phyloP scores from a whole-genome alignment of 2,113 vertebrate genomes.

The Sinocyclocheilus maitianheensis region DNA sequence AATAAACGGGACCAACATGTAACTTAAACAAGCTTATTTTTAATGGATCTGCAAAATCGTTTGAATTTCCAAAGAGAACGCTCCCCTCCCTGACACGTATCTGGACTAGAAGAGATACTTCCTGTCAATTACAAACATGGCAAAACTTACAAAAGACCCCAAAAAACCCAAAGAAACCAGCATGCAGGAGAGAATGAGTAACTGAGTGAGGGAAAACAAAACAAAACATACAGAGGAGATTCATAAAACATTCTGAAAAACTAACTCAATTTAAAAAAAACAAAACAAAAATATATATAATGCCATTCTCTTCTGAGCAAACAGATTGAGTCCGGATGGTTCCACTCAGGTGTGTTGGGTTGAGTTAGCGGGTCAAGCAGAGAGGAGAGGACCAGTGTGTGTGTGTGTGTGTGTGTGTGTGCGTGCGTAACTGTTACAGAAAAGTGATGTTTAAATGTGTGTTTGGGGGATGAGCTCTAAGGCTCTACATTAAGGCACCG shows the following conservation, averaged over 20 bases:
- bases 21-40: slow-evolving; percentile 83
- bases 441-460: slow-evolving; percentile 24
- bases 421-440: background rate
- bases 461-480: slow-evolving; percentile 29
- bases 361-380: background rate
- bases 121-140: slow-evolving; percentile 64
- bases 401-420: background rate
- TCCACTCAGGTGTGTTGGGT: background rate
- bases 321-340: slow-evolving; percentile 49
- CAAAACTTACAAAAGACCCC: slow-evolving; percentile 72
- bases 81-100: slow-evolving; percentile 65
- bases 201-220: background rate
- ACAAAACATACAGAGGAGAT: slow-evolving; percentile 11
- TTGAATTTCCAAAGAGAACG: slow-evolving; percentile 80
- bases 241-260: slow-evolving; percentile 48
- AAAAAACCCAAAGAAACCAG: slow-evolving; percentile 72
- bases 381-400: slow-evolving; percentile 19
- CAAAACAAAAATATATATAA: slow-evolving; percentile 69
- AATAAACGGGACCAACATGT: slow-evolving; percentile 55
- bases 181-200: slow-evolving; percentile 69
- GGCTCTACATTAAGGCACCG: slow-evolving; percentile 93
- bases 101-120: slow-evolving; percentile 15
- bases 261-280: slow-evolving; percentile 40
- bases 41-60: slow-evolving; percentile 84
- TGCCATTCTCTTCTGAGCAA: slow-evolving; percentile 74